Evolutionary conservation across 2,113 vertebrate genomes (phyloP), one percentile per base, ranked within the genome.

Genomic region (Cyanocitta stelleri): DNA sequence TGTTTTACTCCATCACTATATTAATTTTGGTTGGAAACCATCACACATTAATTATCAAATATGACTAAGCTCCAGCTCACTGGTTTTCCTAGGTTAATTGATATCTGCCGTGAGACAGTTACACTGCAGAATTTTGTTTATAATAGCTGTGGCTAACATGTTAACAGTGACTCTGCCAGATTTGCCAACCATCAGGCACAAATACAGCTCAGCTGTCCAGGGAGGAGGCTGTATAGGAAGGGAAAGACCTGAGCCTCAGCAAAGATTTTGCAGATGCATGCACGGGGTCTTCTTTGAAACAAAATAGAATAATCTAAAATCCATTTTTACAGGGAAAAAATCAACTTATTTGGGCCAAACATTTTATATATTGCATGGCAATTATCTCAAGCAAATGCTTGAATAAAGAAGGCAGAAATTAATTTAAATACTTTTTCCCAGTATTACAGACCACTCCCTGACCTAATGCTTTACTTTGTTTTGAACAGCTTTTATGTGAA

Each of bases 11-110:
- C 52, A 97, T 80, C 84, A 23, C 94, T 91, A 96, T 97, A 96
- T 97, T 94, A 86, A 94, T 95, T 68, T 75, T 88, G 78, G 89
- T 95, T 68, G 81, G 91, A 94, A 90, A 95, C 88, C 93, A 89
- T 96, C 95, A 91, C 86, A 95, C 87, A 69, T 92, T 97, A 96
- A 97, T 97, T 96, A 96, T 81, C 87, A 76, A 77, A 94, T 85
- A 83, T 66, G 97, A 96, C 89, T 91, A 93, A 80, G 68, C 92
- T 88, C 81, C 68, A 41, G 79, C 95, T 96, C 91, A 41, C 85
- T 87, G 74, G 16, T 90, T 96, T 96, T 95, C 89, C 91, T 44
- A 71, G 87, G 82, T 80, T 94, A 96, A 90, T 94, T 94, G 95
- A 95, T 94, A 87, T 94, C 93, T 90, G 68, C 85, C 64, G 33